These are phyloP conservation scores for Novumbra hubbsi DNA, from an alignment of 2,797 vertebrate species.

Conservation along the genomic window DNA sequence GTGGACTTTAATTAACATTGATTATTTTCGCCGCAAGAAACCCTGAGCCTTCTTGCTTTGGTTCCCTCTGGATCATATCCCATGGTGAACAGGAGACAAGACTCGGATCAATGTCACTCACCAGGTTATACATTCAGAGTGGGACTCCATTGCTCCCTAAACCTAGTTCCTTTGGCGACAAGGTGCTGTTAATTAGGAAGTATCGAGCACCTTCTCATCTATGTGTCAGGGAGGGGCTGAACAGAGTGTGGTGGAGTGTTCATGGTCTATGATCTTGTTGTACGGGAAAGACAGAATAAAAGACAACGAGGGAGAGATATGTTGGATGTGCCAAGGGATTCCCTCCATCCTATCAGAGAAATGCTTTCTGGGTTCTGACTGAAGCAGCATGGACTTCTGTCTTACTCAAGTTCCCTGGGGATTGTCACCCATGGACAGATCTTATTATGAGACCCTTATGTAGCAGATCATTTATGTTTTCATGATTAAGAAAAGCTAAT, in stretches of 20 bases:
- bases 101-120: slow-evolving; percentile 43
- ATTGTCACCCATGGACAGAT: no score
- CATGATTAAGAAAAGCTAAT: no score
- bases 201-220: slow-evolving; percentile 29
- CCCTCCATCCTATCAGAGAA: slow-evolving; percentile 12
- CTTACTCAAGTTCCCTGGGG: no score
- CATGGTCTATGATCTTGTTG: slow-evolving; percentile 38
- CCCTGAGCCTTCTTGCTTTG: slow-evolving; percentile 23
- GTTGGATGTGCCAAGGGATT: slow-evolving; percentile 9
- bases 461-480: no score
- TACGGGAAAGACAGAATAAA: slow-evolving; percentile 11
- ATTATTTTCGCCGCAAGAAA: slow-evolving; percentile 19
- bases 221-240: slow-evolving; percentile 32
- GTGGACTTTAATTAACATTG: slow-evolving; percentile 25
- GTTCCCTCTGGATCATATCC: slow-evolving; percentile 19
- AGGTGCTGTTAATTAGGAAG: slow-evolving; percentile 54
- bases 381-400: no score
- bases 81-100: slow-evolving; percentile 21
- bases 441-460: no score
- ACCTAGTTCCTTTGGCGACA: slow-evolving; percentile 44
- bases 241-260: slow-evolving; percentile 21
- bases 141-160: slow-evolving; percentile 41
- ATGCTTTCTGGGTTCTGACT: slow-evolving; percentile 1
- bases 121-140: slow-evolving; percentile 45
- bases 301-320: slow-evolving; percentile 21